phyloP scores from a whole-genome alignment of 2,113 vertebrate genomes.

The Myotis brandtii region DNA sequence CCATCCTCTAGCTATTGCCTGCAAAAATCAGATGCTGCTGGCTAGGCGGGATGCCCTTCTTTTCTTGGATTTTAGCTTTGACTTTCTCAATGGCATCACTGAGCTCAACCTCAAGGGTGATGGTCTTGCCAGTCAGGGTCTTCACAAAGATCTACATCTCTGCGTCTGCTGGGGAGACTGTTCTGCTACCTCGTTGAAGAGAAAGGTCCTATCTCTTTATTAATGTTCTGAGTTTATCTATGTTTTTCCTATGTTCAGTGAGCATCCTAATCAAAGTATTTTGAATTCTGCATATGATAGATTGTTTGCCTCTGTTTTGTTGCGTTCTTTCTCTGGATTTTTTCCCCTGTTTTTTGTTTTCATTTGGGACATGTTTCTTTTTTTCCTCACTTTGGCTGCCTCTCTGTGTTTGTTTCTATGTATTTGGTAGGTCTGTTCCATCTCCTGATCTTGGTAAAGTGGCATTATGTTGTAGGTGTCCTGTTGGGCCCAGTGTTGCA shows the following conservation, averaged over 20 bases:
- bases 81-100: too few species aligned
- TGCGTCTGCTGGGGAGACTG: too few species aligned
- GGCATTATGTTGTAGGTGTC: too few species aligned
- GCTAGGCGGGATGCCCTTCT: too few species aligned
- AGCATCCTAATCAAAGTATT: neutral
- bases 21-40: too few species aligned
- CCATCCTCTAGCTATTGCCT: too few species aligned
- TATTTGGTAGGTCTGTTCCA: neutral
- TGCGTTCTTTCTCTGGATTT: neutral
- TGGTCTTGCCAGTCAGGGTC: too few species aligned
- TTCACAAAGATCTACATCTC: too few species aligned
- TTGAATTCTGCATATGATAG: neutral
- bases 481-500: too few species aligned
- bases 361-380: neutral
- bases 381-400: neutral
- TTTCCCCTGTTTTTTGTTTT: neutral
- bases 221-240: neutral
- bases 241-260: neutral
- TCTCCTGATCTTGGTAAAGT: neutral
- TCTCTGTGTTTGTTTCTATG: neutral
- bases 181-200: too few species aligned
- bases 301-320: neutral
- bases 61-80: too few species aligned
- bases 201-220: neutral
- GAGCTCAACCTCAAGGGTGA: too few species aligned